These are phyloP conservation scores for Porites lobata DNA, from an alignment of 92 coral and sea anemone genomes.

Conservation along the genomic window DNA sequence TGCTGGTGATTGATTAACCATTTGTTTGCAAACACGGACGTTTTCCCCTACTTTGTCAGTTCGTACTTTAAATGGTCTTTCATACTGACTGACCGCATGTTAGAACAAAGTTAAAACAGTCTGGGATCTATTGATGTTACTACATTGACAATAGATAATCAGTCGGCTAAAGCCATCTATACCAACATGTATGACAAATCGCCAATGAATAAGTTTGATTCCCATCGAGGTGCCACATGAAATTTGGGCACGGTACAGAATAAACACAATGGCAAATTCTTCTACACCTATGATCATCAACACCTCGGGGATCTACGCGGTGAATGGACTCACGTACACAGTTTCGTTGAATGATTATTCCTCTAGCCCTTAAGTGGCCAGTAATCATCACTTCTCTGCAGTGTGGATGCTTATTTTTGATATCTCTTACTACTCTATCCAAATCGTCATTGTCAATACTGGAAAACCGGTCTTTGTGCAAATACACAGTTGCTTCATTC, in stretches of 20 bases:
- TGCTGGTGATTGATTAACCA: conserved; percentile 37
- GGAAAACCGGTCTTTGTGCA: conserved; percentile 44
- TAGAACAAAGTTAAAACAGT: conserved; percentile 50
- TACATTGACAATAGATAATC: conserved; percentile 40
- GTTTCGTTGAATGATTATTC: conserved; percentile 51
- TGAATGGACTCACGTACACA: conserved; percentile 47
- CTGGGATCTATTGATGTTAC: conserved; percentile 55
- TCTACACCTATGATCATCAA: conserved; percentile 43
- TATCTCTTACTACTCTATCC: conserved; percentile 37
- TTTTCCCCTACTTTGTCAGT: conserved; percentile 73
- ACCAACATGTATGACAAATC: conserved; percentile 58
- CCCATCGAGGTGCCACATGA: conserved; percentile 70
- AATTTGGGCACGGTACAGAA: conserved; percentile 76
- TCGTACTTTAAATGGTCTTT: conserved; percentile 66
- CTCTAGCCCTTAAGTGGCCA: conserved; percentile 63
- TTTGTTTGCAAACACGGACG: conserved; percentile 61
- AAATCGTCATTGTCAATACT: conserved; percentile 45
- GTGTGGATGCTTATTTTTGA: conserved; percentile 61
- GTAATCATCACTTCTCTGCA: conserved; percentile 58
- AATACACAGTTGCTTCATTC: conserved; percentile 47
- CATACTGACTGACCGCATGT: conserved; percentile 59
- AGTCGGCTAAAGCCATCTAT: conserved; percentile 74
- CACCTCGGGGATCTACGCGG: conserved; percentile 62
- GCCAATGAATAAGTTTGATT: conserved; percentile 72
- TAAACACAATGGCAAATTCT: conserved; percentile 60